Conservation (phyloP, 2,797 vertebrate species). For the Peromyscus attwateri region DNA sequence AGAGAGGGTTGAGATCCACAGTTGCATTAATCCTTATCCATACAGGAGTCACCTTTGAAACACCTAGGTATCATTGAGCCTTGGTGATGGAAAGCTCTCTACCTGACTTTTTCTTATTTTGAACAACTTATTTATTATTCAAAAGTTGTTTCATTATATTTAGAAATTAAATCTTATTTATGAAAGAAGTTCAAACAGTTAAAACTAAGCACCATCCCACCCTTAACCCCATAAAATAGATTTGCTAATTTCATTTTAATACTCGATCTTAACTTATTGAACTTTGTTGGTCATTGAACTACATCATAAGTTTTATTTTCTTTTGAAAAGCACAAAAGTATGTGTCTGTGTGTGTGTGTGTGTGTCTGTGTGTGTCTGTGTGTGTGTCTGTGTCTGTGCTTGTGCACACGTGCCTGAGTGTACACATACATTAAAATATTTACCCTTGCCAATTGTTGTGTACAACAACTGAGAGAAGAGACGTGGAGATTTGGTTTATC, state of each 20-base stretch:
- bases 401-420: not conserved
- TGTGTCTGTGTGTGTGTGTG: no score
- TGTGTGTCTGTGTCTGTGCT: no score
- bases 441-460: slow-evolving; percentile 10
- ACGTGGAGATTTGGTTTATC: slow-evolving; percentile 66
- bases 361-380: not conserved
- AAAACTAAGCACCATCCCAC: not conserved
- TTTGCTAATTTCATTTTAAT: not conserved
- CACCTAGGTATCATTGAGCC: not conserved
- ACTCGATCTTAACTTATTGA: slow-evolving; percentile 36
- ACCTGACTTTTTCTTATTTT: slow-evolving; percentile 36
- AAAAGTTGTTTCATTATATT: not conserved
- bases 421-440: not conserved
- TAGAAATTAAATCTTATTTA: slow-evolving; percentile 6
- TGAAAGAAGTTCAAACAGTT: slow-evolving; percentile 34
- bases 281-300: not conserved
- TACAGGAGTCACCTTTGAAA: not conserved
- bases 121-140: slow-evolving; percentile 40
- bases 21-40: not conserved
- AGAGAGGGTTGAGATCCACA: not conserved
- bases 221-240: not conserved
- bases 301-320: slow-evolving; percentile 69
- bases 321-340: slow-evolving; percentile 57
- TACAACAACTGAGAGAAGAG: slow-evolving; percentile 29
- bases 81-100: not conserved